Evolutionary conservation across 2,888 invertebrate species (phyloP).

Genomic region (Drosophila mimica): DNA sequence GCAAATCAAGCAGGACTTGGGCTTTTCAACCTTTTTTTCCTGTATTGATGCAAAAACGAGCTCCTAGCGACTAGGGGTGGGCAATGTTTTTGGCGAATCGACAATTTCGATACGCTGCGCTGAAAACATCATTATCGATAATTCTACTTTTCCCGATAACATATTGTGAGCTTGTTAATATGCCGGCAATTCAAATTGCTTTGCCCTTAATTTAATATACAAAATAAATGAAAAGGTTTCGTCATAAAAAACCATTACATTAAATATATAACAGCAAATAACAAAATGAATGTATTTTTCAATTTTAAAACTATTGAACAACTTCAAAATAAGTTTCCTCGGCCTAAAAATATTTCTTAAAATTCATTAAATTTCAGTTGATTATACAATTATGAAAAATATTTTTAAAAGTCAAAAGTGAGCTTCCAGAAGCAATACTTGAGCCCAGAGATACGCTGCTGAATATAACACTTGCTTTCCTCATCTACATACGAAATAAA

Average conservation of each 20-base stretch:
- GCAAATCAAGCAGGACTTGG: constrained; percentile 54
- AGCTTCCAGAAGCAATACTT: constrained; percentile 59
- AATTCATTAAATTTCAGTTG: not conserved
- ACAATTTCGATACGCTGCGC: constrained; percentile 26
- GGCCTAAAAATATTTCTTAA: not conserved
- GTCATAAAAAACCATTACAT: not conserved
- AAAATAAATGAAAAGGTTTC: not conserved
- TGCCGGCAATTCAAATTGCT: not conserved
- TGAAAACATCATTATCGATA: constrained; percentile 9
- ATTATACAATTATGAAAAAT: too few relatives aligned
- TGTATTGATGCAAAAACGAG: constrained; percentile 51
- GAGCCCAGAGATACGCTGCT: constrained; percentile 24
- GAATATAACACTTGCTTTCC: constrained; percentile 29
- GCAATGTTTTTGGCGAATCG: constrained; percentile 18
- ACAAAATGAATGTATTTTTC: not conserved
- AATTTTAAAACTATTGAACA: not conserved
- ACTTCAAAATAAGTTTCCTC: not conserved
- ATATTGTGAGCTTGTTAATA: not conserved
- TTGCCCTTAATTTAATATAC: too few relatives aligned
- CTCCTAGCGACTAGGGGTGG: constrained; percentile 47
- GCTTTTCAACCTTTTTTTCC: constrained; percentile 23
- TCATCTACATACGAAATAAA: constrained; percentile 40
- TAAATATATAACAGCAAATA: not conserved
- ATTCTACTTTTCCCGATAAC: not conserved
- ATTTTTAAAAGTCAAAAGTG: constrained; percentile 23